Evolutionary conservation across 2,888 invertebrate genomes (phyloP).

Genomic region (Phyllotreta striolata): DNA sequence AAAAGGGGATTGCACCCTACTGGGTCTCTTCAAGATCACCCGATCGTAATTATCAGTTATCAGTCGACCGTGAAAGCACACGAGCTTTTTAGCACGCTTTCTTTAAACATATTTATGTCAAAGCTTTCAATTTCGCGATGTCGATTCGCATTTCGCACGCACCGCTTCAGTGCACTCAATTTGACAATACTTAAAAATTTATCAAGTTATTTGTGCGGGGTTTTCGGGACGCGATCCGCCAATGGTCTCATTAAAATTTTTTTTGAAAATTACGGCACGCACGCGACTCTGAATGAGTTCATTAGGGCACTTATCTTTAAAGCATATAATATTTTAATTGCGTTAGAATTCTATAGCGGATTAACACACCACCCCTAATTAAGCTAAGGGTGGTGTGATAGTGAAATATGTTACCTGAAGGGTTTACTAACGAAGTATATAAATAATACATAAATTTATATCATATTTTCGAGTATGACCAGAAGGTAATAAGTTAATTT

Average conservation of each 20-base stretch:
- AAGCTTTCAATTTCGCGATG: constrained; percentile 58
- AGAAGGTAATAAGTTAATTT: too few species aligned
- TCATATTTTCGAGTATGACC: too few species aligned
- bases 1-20: constrained; percentile 54
- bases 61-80: constrained; percentile 58
- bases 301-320: too few species aligned
- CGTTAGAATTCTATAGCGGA: too few species aligned
- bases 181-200: constrained; percentile 39
- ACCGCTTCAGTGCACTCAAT: constrained; percentile 52
- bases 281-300: too few species aligned
- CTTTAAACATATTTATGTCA: constrained; percentile 61
- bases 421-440: too few species aligned
- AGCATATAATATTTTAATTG: too few species aligned
- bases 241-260: constrained; percentile 27
- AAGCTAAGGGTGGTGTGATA: too few species aligned
- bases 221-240: constrained; percentile 19
- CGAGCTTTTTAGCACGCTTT: constrained; percentile 60
- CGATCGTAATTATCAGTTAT: constrained; percentile 63
- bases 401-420: too few species aligned
- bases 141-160: constrained; percentile 56
- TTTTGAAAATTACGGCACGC: constrained; percentile 12
- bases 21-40: constrained; percentile 61
- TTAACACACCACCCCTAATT: too few species aligned
- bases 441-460: too few species aligned
- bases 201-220: constrained; percentile 34